Base-by-base conservation (phyloP, 2,888 invertebrate genomes). In the Lycia hirtaria region DNA sequence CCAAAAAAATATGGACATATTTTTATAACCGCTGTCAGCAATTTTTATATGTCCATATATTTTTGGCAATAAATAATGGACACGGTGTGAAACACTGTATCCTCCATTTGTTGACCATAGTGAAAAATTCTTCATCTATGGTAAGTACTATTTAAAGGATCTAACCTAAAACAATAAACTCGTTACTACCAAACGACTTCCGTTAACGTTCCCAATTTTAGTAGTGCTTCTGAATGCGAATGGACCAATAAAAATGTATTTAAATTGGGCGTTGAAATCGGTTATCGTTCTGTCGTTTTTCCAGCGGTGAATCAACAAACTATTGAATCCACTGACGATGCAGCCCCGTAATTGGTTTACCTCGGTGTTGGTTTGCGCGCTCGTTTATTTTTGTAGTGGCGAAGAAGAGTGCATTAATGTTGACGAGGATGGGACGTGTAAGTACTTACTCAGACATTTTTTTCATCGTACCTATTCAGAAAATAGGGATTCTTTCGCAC, bases 391-490 rank as follows among this genome's bases (percentile, higher is more conserved):
- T 47, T 63, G 61, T 24, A 50, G 19, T 9, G 37, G 58, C 33
- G 61, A 68, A 17, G 68, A 73, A 10, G 54, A 70, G n/a, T 77
- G 74, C 43, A 51, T 59, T 15, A 62, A 65, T 41, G 65, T 62
- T 9, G 74, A 78, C 56, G 72, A 68, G 44, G 67, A 66, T 44
- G 71, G 71, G 37, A 37, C 53, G 19, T 74, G 73, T 75, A 56
- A 74, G 75, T 72, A 56, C 7, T n/a, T 9, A 26, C 3, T 14
- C 45, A 6, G 2, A 20, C 5, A 26, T 15, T 28, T 19, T 17
- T 35, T 30, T 33, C 9, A 4, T 9, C 22, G 14, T 49, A 35
- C 32, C n/a, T n/a, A n/a, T n/a, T n/a, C n/a, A n/a, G n/a, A n/a
- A n/a, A n/a, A n/a, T n/a, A n/a, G n/a, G n/a, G n/a, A n/a, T n/a